Conservation (phyloP, 2,888 invertebrate genomes). For the Limenitis arthemis region DNA sequence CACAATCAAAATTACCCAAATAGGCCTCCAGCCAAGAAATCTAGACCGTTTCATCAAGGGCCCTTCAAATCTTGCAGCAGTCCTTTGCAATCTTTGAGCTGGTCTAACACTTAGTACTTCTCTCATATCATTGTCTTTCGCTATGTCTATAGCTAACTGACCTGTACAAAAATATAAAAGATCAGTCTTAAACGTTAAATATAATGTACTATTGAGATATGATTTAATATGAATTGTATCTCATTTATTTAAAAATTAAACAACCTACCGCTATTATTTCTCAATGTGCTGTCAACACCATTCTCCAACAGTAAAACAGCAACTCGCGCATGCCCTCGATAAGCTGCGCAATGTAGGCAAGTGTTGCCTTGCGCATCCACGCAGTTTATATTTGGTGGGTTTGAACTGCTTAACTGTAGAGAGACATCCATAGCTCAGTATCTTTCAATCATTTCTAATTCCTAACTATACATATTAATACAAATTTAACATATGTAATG, state of each 20-base stretch:
- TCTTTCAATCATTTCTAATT: too few species aligned
- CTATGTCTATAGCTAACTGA: conserved; percentile 74
- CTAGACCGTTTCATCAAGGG: conserved; percentile 74
- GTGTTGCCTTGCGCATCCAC: conserved; percentile 76
- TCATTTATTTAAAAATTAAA: too few species aligned
- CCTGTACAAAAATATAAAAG: conserved; percentile 44
- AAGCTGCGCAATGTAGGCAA: conserved; percentile 76
- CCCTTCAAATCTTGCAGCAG: conserved; percentile 75
- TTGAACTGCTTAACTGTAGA: conserved; percentile 67
- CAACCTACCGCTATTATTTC: conserved; percentile 70
- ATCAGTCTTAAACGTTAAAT: not conserved
- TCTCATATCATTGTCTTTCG: conserved; percentile 73
- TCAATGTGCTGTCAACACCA: conserved; percentile 74
- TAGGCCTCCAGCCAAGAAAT: conserved; percentile 76
- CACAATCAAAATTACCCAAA: conserved; percentile 60
- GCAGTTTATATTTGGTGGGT: conserved; percentile 75
- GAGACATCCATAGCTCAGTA: not conserved
- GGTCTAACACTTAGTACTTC: conserved; percentile 76
- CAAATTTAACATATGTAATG: too few species aligned
- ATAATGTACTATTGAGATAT: too few species aligned
- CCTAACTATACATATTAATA: too few species aligned
- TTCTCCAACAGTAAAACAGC: conserved; percentile 77
- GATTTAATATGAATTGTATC: too few species aligned
- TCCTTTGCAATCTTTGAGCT: conserved; percentile 71
- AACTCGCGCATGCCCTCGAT: conserved; percentile 74